Percentiles rank a stretch among this genome's conserved stretches.
phyloP scores from a whole-genome alignment of 1,140 invertebrate species.

The Dreissena polymorpha region DNA sequence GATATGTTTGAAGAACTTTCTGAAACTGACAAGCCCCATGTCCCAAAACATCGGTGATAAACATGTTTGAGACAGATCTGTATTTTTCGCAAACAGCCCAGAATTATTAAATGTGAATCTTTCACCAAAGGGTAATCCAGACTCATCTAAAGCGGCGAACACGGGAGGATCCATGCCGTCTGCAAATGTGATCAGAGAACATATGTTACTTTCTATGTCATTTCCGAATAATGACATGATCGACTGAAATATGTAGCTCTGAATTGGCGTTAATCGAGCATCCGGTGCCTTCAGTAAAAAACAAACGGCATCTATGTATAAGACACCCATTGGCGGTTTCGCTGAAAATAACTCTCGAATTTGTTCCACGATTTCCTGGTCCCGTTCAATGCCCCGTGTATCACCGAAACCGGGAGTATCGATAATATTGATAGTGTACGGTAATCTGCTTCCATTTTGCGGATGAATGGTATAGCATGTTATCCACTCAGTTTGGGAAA shows the following conservation, averaged over 20 bases:
- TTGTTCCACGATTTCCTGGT: slow-evolving; percentile 52
- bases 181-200: slow-evolving; percentile 26
- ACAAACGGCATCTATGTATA: slow-evolving; percentile 56
- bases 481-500: slow-evolving; percentile 53
- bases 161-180: slow-evolving; percentile 9
- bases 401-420: slow-evolving; percentile 51
- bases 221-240: slow-evolving; percentile 44
- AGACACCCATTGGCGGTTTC: slow-evolving; percentile 22
- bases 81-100: slow-evolving; percentile 42
- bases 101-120: slow-evolving; percentile 57
- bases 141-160: neutral
- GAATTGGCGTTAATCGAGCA: slow-evolving; percentile 25
- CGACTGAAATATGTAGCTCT: slow-evolving; percentile 59
- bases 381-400: slow-evolving; percentile 53
- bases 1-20: slow-evolving; percentile 30
- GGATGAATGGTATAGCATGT: slow-evolving; percentile 44
- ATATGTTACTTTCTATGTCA: slow-evolving; percentile 34
- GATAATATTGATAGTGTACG: slow-evolving; percentile 30
- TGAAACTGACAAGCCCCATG: slow-evolving; percentile 13
- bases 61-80: neutral
- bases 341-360: slow-evolving; percentile 46
- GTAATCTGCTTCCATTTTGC: neutral
- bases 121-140: neutral
- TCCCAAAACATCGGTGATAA: slow-evolving; percentile 20
- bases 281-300: slow-evolving; percentile 38